Base-by-base conservation (phyloP, 2,113 vertebrate species). In the Amphiprion percula region DNA sequence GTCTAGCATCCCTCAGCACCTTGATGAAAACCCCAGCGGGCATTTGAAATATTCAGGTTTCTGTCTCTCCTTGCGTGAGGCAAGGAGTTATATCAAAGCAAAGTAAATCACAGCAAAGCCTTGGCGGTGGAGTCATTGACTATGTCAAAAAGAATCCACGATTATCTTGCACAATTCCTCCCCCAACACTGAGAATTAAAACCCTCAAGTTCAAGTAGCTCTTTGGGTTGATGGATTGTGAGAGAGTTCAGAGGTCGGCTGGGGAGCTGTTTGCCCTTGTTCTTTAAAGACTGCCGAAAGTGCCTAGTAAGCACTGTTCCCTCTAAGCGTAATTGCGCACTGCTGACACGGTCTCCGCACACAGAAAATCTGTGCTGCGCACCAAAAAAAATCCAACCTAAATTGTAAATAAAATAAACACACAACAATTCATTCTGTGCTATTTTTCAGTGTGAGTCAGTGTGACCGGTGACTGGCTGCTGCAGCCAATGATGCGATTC, bases 1-100 rank as follows among this genome's bases (percentile, higher is more conserved):
- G 89, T 80, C 87, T 19, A 55, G 61, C 77, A 88, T 91, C 91
- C 68, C 68, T 84, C 64, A 79, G 69, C 50, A 3, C 75, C 72
- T 74, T 67, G 60, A 84, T 86, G 55, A 79, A 84, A 88, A 73
- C 60, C 71, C 76, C 72, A 15, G 58, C 19, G 39, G 84, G 83
- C 77, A 74, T 84, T 85, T 76, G 59, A 86, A 84, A 77, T 74
- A 72, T 68, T 81, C 56, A 76, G 37, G 30, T 62, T 68, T 81
- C 66, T 46, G 52, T 73, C 62, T 86, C 47, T 73, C 67, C 70
- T 73, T 71, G 66, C 58, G 65, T 46, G 26, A 79, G 52, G 10
- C 53, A 47, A 56, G 39, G 63, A 65, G 66, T 80, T 76, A 72
- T 76, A 70, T 74, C 62, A 85, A 80, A 86, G 85, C 33, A 68